Conservation (phyloP, 1,140 invertebrate species). For the Cheumatopsyche charites region DNA sequence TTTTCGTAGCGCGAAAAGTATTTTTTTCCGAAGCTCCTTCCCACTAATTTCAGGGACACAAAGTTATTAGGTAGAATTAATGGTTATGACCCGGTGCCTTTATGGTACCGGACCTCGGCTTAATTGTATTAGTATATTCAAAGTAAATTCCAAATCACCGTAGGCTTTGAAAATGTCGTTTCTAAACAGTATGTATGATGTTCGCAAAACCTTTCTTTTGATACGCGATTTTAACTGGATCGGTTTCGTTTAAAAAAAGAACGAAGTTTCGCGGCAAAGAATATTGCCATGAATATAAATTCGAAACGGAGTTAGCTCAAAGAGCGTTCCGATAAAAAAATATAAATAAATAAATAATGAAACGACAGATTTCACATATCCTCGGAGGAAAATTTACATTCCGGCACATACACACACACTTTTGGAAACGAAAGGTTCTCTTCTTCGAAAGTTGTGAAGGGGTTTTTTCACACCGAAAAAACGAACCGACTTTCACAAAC, state of each 20-base stretch:
- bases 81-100: conserved; percentile 10
- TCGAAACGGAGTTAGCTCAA: too few species aligned
- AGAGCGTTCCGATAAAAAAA: too few species aligned
- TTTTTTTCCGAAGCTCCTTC: too few species aligned
- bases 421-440: conserved; percentile 13
- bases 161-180: conserved; percentile 24
- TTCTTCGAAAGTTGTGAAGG: background rate
- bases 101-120: background rate
- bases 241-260: too few species aligned
- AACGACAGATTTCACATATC: conserved; percentile 24
- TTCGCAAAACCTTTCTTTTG: too few species aligned
- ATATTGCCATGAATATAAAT: too few species aligned
- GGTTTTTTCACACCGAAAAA: conserved; percentile 6
- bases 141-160: conserved; percentile 14
- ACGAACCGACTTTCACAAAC: background rate
- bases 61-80: conserved; percentile 14
- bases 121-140: conserved; percentile 14
- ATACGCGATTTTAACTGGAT: too few species aligned
- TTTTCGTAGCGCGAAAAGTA: too few species aligned
- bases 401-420: background rate
- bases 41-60: background rate
- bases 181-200: background rate
- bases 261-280: too few species aligned
- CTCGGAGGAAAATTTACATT: conserved; percentile 22
- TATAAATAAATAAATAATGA: background rate